phyloP scores from a whole-genome alignment of 2,113 vertebrate species.

The Siniperca knerii region DNA sequence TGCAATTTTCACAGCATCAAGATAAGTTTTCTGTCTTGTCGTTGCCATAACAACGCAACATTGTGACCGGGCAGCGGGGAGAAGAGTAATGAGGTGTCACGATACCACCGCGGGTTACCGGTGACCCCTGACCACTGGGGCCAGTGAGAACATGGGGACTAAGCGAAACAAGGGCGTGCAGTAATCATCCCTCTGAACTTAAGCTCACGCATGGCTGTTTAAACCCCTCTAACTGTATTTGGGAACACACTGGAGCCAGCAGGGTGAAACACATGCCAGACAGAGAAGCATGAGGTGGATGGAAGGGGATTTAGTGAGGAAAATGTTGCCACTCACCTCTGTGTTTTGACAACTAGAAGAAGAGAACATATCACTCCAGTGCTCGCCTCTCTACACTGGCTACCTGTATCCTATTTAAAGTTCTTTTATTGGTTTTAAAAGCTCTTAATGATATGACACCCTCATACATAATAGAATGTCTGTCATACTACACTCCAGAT shows the following conservation, averaged over 20 bases:
- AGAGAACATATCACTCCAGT: too few species aligned
- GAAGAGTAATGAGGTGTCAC: constrained; percentile 77
- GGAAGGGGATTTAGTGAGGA: neutral
- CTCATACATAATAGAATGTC: too few species aligned
- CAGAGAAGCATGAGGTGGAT: neutral
- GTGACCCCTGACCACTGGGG: constrained; percentile 66
- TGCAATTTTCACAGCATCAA: constrained; percentile 69
- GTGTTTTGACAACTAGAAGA: constrained; percentile 21
- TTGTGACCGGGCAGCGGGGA: constrained; percentile 28
- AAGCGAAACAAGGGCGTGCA: constrained; percentile 47
- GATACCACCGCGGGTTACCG: constrained; percentile 56
- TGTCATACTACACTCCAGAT: too few species aligned
- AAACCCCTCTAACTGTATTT: constrained; percentile 49
- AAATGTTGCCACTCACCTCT: constrained; percentile 18
- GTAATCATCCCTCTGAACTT: constrained; percentile 57
- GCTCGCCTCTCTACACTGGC: too few species aligned
- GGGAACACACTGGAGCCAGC: constrained; percentile 30
- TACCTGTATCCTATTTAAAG: too few species aligned
- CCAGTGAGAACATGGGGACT: constrained; percentile 56
- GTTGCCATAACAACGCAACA: constrained; percentile 71
- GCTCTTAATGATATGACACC: too few species aligned
- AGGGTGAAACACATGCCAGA: constrained; percentile 9
- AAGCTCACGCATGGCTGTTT: constrained; percentile 64
- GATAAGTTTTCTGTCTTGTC: constrained; percentile 62
- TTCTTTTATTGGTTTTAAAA: too few species aligned